A percentile compares a stretch with the other conserved stretches of the same genome.
phyloP scores from a whole-genome alignment of 2,797 vertebrate species.

The Eurystomus glaucurus region DNA sequence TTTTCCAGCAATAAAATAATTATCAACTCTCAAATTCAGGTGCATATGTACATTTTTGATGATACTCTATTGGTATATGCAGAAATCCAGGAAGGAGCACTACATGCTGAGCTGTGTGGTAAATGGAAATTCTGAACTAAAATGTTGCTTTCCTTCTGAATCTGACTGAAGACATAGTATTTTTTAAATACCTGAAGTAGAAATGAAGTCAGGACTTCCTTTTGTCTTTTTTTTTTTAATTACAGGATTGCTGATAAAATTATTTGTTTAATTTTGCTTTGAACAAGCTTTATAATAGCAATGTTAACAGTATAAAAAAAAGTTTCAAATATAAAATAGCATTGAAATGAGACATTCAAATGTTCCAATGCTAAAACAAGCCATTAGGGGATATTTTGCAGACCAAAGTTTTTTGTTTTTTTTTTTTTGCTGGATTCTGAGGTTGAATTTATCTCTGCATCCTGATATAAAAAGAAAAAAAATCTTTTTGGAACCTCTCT shows the following conservation, averaged over 20 bases:
- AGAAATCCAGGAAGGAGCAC: not conserved
- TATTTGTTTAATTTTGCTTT: not conserved
- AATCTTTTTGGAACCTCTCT: not conserved
- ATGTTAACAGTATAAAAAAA: not conserved
- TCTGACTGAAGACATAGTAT: not conserved
- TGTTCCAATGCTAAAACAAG: not conserved
- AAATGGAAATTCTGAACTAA: not conserved
- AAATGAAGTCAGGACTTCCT: not conserved
- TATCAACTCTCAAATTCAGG: not conserved
- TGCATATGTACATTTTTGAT: not conserved
- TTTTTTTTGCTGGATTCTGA: not conserved
- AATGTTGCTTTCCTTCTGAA: not conserved
- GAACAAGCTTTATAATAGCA: not conserved
- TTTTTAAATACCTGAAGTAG: not conserved
- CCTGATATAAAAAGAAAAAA: not conserved
- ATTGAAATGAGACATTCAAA: not conserved
- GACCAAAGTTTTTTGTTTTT: not conserved
- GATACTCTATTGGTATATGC: not conserved
- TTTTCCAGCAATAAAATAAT: not conserved
- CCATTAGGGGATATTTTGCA: not conserved
- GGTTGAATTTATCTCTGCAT: not conserved
- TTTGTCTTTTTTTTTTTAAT: not conserved
- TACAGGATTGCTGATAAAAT: rapidly evolving
- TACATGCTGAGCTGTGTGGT: not conserved
- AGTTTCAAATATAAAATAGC: not conserved